These are phyloP conservation scores for Mesoclemmys tuberculata DNA, from an alignment of 2,113 vertebrate species.

Conservation along the genomic window DNA sequence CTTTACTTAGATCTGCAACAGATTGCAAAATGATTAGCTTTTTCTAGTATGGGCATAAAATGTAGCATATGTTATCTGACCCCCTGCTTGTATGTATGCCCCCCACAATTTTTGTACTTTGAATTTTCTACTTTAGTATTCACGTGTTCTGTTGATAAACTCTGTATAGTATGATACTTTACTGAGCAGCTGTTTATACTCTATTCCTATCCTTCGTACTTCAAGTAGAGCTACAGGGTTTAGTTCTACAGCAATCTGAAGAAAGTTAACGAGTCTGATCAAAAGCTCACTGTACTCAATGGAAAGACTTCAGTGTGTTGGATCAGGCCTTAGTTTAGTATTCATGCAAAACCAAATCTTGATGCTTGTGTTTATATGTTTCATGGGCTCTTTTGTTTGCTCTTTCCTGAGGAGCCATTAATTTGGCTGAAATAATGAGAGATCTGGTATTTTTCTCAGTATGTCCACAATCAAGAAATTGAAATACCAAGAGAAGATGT, in stretches of 20 bases:
- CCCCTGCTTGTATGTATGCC: not conserved
- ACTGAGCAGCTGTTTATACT: not conserved
- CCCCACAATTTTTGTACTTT: not conserved
- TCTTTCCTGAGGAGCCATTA: not conserved
- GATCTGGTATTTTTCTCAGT: too few relatives aligned
- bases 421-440: not conserved
- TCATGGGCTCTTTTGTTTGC: not conserved
- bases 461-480: too few relatives aligned
- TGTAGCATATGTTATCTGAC: not conserved
- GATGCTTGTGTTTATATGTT: not conserved
- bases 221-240: not conserved
- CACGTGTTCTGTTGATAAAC: not conserved
- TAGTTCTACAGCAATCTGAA: not conserved
- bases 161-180: not conserved
- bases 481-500: too few relatives aligned
- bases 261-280: not conserved
- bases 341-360: not conserved
- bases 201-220: not conserved
- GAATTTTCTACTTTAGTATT: not conserved
- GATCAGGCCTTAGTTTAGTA: not conserved
- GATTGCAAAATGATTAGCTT: not conserved
- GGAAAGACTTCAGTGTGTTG: not conserved
- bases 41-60: not conserved
- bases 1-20: not conserved
- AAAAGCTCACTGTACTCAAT: not conserved